Evolutionary conservation across 2,113 vertebrate species (phyloP).

Genomic region (Cepphus grylle): DNA sequence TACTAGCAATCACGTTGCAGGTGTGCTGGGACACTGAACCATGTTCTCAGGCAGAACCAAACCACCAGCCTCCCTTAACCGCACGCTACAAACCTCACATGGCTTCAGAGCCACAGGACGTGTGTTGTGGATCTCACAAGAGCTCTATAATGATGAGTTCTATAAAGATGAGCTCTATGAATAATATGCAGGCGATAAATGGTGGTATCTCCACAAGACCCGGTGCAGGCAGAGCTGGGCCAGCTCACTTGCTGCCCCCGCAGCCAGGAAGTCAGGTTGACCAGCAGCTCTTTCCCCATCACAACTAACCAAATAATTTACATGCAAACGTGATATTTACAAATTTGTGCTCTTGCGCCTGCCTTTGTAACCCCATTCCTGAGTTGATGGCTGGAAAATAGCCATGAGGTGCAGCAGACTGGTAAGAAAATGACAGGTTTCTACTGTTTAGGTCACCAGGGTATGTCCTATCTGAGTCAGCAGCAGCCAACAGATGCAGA

Average conservation of each 20-base stretch:
- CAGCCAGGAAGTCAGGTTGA: not conserved
- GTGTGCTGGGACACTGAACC: not conserved
- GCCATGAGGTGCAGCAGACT: not conserved
- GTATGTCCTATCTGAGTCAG: not conserved
- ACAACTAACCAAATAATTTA: not conserved
- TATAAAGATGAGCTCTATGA: not conserved
- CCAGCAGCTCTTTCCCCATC: not conserved
- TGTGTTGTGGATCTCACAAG: not conserved
- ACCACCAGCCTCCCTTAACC: not conserved
- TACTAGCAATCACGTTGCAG: not conserved
- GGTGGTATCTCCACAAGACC: not conserved
- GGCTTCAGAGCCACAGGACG: not conserved
- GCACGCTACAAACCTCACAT: rapidly evolving
- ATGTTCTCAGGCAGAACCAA: not conserved
- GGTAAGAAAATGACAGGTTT: not conserved
- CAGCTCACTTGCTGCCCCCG: not conserved
- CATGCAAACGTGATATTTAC: not conserved
- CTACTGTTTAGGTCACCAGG: not conserved
- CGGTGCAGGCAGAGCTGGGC: not conserved
- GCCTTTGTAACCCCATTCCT: not conserved
- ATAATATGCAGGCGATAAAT: not conserved
- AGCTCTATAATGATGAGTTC: not conserved
- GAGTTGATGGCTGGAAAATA: not conserved
- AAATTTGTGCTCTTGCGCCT: not conserved
- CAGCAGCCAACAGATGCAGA: not conserved